Percentiles rank a stretch among this genome's conserved stretches.
Evolutionary conservation across 1,140 invertebrate genomes (phyloP).

Genomic region (Drosophila ogumai): DNA sequence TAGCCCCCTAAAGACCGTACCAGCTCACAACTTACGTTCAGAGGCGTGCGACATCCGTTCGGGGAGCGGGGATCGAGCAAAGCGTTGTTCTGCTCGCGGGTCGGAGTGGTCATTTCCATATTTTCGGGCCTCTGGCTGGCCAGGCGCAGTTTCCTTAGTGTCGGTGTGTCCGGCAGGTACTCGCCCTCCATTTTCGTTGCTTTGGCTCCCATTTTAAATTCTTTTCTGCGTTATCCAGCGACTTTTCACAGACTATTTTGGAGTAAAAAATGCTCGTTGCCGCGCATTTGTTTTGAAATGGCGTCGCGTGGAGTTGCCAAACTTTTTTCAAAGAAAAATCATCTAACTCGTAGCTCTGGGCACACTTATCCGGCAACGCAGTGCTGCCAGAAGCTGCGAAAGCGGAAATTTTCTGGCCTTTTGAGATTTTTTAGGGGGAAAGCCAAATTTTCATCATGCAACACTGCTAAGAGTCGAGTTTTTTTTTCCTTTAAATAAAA

Average conservation of each 20-base stretch:
- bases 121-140: conserved; percentile 11
- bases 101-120: conserved; percentile 39
- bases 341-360: background rate
- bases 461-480: background rate
- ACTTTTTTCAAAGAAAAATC: background rate
- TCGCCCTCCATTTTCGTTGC: conserved; percentile 73
- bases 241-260: conserved; percentile 8
- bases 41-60: conserved; percentile 68
- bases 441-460: too few species aligned
- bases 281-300: conserved; percentile 60
- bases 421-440: background rate
- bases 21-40: conserved; percentile 58
- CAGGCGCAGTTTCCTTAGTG: conserved; percentile 56
- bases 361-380: background rate
- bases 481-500: conserved; percentile 24
- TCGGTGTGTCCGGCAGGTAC: conserved; percentile 73
- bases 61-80: conserved; percentile 74
- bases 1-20: background rate
- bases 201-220: conserved; percentile 68
- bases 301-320: conserved; percentile 40
- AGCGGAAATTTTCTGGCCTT: too few species aligned
- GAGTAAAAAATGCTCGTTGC: conserved; percentile 40
- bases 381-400: too few species aligned
- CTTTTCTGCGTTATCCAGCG: background rate
- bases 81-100: conserved; percentile 33